Conservation (phyloP, 2,797 vertebrate genomes). For the Sebastes cheni region DNA sequence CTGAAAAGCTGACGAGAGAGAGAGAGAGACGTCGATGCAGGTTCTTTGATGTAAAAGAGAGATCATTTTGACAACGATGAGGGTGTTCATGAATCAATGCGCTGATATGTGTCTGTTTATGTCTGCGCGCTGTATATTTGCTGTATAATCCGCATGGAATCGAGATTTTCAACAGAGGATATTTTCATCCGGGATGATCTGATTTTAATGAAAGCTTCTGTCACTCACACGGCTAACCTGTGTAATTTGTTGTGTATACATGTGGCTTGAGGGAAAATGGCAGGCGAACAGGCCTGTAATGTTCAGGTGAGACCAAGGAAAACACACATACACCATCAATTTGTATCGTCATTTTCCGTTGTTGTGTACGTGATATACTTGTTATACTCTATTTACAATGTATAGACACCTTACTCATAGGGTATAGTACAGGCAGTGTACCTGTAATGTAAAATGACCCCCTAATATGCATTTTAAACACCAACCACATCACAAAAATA, state of each 20-base stretch:
- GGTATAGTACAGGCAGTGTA: neutral
- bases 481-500: slow-evolving; percentile 31
- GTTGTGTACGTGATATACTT: neutral
- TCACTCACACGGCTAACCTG: slow-evolving; percentile 75
- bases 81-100: slow-evolving; percentile 66
- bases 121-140: slow-evolving; percentile 71
- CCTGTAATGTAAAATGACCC: neutral
- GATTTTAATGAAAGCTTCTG: slow-evolving; percentile 83
- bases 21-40: slow-evolving; percentile 14
- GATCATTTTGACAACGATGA: slow-evolving; percentile 68
- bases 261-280: slow-evolving; percentile 70
- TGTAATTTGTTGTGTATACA: slow-evolving; percentile 67
- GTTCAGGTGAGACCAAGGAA: slow-evolving; percentile 65
- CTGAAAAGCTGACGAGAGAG: slow-evolving; percentile 50
- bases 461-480: slow-evolving; percentile 20
- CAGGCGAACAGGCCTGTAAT: slow-evolving; percentile 67
- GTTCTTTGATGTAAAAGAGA: slow-evolving; percentile 45
- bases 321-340: neutral
- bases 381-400: neutral
- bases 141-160: slow-evolving; percentile 76
- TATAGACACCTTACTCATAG: neutral
- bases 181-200: slow-evolving; percentile 79
- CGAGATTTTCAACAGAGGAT: slow-evolving; percentile 75
- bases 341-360: neutral
- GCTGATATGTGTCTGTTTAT: slow-evolving; percentile 68